A percentile compares a stretch with the other conserved stretches of the same genome.
phyloP scores from a whole-genome alignment of 2,797 vertebrate species.

The Pterois miles region DNA sequence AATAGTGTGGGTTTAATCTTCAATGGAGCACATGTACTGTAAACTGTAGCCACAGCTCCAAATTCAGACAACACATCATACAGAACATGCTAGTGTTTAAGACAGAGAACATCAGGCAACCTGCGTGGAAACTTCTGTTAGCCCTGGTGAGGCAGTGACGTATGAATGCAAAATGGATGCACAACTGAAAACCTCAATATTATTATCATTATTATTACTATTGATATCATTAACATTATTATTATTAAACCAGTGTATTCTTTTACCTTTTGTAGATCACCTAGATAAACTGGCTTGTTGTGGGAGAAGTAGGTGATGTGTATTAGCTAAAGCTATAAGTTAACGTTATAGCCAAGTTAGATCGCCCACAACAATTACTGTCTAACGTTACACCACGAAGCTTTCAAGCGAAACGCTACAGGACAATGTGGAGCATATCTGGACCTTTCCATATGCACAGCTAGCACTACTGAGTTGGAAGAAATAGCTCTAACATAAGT shows the following conservation, averaged over 20 bases:
- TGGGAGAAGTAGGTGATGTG: neutral
- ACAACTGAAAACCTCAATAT: constrained; percentile 5
- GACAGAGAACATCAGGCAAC: neutral
- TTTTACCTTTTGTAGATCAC: neutral
- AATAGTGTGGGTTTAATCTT: neutral
- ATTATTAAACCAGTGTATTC: too few species aligned
- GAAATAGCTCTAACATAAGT: neutral
- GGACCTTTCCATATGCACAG: neutral
- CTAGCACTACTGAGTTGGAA: too few species aligned
- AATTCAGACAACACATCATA: neutral
- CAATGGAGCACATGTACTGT: neutral
- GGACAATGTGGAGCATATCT: neutral
- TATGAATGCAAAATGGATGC: constrained; percentile 36
- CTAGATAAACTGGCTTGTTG: neutral
- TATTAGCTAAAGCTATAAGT: neutral
- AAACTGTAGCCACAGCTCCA: neutral
- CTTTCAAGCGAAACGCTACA: neutral
- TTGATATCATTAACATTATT: too few species aligned
- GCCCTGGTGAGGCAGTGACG: constrained; percentile 44
- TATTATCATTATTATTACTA: neutral
- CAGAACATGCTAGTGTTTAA: neutral
- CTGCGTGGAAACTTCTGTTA: constrained; percentile 54
- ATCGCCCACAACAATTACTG: neutral
- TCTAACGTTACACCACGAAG: neutral
- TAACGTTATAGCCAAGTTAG: neutral